Percentiles rank a stretch among this genome's conserved stretches.
phyloP scores from a whole-genome alignment of 2,797 vertebrate genomes.

The Helostoma temminkii region DNA sequence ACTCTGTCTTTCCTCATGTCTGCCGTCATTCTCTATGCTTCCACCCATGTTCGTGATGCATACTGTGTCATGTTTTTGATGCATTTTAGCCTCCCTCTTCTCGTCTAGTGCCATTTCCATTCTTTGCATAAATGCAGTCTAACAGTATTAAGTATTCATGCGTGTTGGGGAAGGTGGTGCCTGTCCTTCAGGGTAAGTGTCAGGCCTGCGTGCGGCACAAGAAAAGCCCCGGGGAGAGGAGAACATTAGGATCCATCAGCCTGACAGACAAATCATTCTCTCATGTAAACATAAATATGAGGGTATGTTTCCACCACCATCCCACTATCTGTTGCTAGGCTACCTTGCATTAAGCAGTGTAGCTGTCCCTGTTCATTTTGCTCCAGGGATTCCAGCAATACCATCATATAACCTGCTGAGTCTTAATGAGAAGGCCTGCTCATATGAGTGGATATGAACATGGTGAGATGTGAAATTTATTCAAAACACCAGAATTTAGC shows the following conservation, averaged over 20 bases:
- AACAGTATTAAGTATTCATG: constrained; percentile 86
- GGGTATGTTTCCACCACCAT: constrained; percentile 87
- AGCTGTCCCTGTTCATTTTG: constrained; percentile 88
- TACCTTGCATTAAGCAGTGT: constrained; percentile 90
- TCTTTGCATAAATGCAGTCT: constrained; percentile 84
- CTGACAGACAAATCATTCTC: constrained; percentile 90
- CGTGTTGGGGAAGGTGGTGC: constrained; percentile 81
- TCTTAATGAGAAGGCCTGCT: constrained; percentile 85
- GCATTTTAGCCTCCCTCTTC: constrained; percentile 69
- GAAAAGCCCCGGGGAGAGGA: constrained; percentile 81
- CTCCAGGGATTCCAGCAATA: constrained; percentile 86
- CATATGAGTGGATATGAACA: constrained; percentile 81
- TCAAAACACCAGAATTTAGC: constrained; percentile 78
- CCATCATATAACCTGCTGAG: constrained; percentile 86
- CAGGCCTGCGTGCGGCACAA: constrained; percentile 79
- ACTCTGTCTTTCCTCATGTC: constrained; percentile 48
- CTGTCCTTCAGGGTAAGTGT: constrained; percentile 85
- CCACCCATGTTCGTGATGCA: constrained; percentile 63
- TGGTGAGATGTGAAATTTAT: constrained; percentile 80
- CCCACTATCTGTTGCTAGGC: constrained; percentile 89
- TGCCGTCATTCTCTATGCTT: constrained; percentile 51
- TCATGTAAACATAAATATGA: constrained; percentile 91
- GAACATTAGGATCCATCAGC: constrained; percentile 88
- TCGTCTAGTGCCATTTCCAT: constrained; percentile 76
- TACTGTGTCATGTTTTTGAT: constrained; percentile 76